Evolutionary conservation across 2,797 vertebrate species (phyloP).

Genomic region (Enteromius anoplus): DNA sequence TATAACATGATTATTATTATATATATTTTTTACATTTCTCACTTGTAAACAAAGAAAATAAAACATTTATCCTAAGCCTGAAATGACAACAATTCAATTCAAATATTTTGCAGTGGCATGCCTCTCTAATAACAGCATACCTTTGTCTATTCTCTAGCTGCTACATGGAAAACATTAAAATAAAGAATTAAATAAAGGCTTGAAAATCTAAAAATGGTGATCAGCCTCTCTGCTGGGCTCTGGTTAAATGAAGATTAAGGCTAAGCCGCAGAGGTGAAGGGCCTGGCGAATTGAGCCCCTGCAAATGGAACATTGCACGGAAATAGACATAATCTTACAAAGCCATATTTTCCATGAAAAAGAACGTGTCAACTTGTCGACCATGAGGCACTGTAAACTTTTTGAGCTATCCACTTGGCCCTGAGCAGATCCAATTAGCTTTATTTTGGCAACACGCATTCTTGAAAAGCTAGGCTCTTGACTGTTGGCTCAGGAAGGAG

Average conservation of each 20-base stretch:
- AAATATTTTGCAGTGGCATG: slow-evolving; percentile 59
- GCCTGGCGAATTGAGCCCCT: slow-evolving; percentile 76
- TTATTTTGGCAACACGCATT: slow-evolving; percentile 74
- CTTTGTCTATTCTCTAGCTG: slow-evolving; percentile 63
- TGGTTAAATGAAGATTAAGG: slow-evolving; percentile 77
- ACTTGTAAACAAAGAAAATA: background rate
- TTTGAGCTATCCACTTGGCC: slow-evolving; percentile 72
- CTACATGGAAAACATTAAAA: slow-evolving; percentile 67
- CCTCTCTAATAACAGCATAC: slow-evolving; percentile 59
- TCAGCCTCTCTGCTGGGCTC: slow-evolving; percentile 69
- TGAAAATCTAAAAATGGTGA: slow-evolving; percentile 66
- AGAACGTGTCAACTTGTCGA: slow-evolving; percentile 71
- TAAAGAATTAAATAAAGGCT: slow-evolving; percentile 74
- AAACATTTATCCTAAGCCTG: slow-evolving; percentile 1
- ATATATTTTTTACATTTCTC: background rate
- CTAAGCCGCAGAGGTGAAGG: slow-evolving; percentile 78
- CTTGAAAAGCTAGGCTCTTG: slow-evolving; percentile 72
- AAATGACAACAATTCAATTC: background rate
- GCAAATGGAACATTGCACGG: slow-evolving; percentile 72
- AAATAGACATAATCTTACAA: slow-evolving; percentile 82
- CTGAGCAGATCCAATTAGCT: slow-evolving; percentile 81
- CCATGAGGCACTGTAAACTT: slow-evolving; percentile 75
- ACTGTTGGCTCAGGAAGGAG: slow-evolving; percentile 67
- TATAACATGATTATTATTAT: background rate
- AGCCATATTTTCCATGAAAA: slow-evolving; percentile 76